Evolutionary conservation across 2,113 vertebrate genomes (phyloP).

Genomic region (Hassar affinis): DNA sequence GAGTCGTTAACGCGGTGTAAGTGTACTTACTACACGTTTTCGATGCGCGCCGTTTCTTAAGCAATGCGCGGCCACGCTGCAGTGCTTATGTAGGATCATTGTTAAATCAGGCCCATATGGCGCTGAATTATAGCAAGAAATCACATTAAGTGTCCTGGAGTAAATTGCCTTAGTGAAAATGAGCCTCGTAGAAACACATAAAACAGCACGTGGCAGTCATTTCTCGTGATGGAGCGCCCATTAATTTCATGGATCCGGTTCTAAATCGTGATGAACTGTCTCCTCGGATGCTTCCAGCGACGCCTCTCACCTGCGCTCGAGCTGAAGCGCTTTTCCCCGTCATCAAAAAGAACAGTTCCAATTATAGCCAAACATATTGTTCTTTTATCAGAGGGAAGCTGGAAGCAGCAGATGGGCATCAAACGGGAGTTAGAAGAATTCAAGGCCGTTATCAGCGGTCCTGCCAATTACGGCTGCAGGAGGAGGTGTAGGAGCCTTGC

Average conservation of each 20-base stretch:
- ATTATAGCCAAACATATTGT: constrained; percentile 62
- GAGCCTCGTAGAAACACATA: constrained; percentile 36
- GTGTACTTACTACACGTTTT: not conserved
- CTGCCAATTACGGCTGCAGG: constrained; percentile 67
- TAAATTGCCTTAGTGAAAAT: constrained; percentile 35
- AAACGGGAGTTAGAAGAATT: constrained; percentile 62
- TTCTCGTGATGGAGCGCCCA: constrained; percentile 26
- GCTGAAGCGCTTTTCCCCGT: constrained; percentile 34
- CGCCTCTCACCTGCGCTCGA: constrained; percentile 33
- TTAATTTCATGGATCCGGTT: constrained; percentile 51
- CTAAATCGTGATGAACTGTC: constrained; percentile 38
- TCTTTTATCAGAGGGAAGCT: constrained; percentile 51
- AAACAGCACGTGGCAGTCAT: constrained; percentile 14
- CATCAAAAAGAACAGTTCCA: constrained; percentile 52
- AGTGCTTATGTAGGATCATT: constrained; percentile 12
- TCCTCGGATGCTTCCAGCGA: not conserved
- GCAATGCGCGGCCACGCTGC: not conserved
- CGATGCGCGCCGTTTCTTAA: not conserved
- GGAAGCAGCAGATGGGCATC: constrained; percentile 57
- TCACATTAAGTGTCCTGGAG: constrained; percentile 16
- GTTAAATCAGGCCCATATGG: not conserved
- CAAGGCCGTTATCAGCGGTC: constrained; percentile 59
- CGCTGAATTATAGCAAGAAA: constrained; percentile 13
- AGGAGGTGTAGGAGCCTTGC: constrained; percentile 49
- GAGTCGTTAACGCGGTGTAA: not conserved